phyloP scores from a whole-genome alignment of 2,113 vertebrate species.

The Centropus unirufus region DNA sequence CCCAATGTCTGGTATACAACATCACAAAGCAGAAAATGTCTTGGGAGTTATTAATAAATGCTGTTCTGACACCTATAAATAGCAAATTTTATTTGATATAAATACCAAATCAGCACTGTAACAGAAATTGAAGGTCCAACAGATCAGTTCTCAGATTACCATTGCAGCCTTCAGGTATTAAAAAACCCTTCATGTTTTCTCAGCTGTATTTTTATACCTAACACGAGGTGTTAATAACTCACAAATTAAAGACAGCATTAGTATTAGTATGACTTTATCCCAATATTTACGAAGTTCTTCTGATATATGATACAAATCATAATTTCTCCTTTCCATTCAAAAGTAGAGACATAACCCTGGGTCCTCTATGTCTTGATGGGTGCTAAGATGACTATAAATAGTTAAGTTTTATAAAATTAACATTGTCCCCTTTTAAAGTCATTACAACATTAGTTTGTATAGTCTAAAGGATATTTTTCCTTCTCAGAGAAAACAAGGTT shows the following conservation, averaged over 20 bases:
- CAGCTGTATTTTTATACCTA: background rate
- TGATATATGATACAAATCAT: background rate
- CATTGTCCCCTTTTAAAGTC: background rate
- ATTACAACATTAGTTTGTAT: rapidly evolving
- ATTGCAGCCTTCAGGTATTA: background rate
- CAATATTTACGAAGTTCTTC: background rate
- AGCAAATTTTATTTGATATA: background rate
- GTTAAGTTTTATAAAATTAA: background rate
- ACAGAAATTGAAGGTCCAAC: background rate
- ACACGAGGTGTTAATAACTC: background rate
- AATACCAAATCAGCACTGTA: background rate
- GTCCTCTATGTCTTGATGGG: background rate
- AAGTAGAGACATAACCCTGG: background rate
- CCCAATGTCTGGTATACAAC: too few species aligned
- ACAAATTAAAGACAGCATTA: background rate
- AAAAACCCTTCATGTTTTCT: background rate
- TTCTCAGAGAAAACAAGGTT: background rate
- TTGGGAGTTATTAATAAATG: background rate
- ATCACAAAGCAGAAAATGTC: background rate
- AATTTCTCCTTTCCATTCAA: background rate
- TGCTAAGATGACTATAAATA: background rate
- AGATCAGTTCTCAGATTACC: background rate
- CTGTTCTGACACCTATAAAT: background rate
- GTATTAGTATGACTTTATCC: background rate
- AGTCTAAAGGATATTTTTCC: background rate